A percentile compares a stretch with the other conserved stretches of the same genome.
Evolutionary conservation across 2,797 vertebrate species (phyloP).

Genomic region (Paramormyrops hopkinsi): DNA sequence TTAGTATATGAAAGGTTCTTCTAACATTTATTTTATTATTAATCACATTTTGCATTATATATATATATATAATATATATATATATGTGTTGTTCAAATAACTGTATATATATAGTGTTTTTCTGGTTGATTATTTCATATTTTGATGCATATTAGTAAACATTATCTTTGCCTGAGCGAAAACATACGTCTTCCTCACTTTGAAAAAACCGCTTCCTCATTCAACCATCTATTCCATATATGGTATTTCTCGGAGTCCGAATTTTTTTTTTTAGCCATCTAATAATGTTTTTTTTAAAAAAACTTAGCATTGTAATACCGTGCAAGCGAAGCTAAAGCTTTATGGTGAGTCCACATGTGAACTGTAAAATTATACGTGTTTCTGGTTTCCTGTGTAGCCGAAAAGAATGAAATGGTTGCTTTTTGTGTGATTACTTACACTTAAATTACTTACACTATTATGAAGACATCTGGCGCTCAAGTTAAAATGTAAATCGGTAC

Average conservation of each 20-base stretch:
- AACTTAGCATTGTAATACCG: neutral
- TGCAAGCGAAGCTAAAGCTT: neutral
- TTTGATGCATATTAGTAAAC: neutral
- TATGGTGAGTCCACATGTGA: neutral
- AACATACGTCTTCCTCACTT: slow-evolving; percentile 69
- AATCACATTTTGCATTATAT: neutral
- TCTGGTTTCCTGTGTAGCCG: neutral
- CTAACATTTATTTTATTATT: neutral
- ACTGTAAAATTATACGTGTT: neutral
- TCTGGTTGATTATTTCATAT: neutral
- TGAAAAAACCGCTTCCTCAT: slow-evolving; percentile 84
- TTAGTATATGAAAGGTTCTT: neutral
- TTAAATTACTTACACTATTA: neutral
- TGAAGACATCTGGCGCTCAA: neutral
- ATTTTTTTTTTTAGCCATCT: neutral
- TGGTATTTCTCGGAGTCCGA: slow-evolving; percentile 67
- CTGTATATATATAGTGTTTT: neutral
- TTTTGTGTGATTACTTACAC: neutral
- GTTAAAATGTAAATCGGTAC: neutral
- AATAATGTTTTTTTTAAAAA: no score
- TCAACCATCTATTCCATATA: slow-evolving; percentile 83
- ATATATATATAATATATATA: neutral
- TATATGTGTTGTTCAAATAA: neutral
- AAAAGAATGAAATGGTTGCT: neutral
- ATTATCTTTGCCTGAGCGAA: slow-evolving; percentile 57